Conservation (phyloP, 2,113 vertebrate genomes). For the Gallinago media region DNA sequence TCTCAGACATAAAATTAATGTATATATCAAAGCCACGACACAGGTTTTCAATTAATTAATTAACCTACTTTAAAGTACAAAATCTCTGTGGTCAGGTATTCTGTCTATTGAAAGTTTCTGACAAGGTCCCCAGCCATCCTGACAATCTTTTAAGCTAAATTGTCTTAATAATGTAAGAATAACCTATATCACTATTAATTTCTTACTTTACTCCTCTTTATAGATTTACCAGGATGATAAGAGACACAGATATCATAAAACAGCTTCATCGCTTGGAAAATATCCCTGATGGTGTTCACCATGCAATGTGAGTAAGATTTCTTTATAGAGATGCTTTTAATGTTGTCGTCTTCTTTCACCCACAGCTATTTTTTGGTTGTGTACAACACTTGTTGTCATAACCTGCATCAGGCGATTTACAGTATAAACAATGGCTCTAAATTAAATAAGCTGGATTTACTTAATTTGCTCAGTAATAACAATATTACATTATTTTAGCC, state of each 20-base stretch:
- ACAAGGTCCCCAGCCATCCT: constrained; percentile 20
- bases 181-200: not conserved
- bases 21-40: constrained; percentile 51
- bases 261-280: not conserved
- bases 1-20: constrained; percentile 42
- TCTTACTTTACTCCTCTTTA: not conserved
- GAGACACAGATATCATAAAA: not conserved
- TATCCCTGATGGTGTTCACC: not conserved
- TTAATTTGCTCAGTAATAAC: constrained; percentile 70
- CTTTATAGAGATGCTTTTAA: not conserved
- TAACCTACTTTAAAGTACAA: constrained; percentile 46
- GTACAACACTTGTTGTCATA: not conserved
- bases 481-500: constrained; percentile 80
- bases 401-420: constrained; percentile 20
- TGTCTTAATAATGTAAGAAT: constrained; percentile 12
- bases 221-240: not conserved
- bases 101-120: constrained; percentile 23
- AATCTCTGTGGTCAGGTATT: constrained; percentile 42
- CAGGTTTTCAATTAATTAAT: constrained; percentile 52
- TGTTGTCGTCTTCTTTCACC: not conserved
- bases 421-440: constrained; percentile 57
- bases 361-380: not conserved
- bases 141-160: not conserved
- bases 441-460: constrained; percentile 72
- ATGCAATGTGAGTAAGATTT: not conserved